These are phyloP conservation scores for Caenorhabditis wallacei DNA, from an alignment of 2,888 invertebrate species.

Conservation along the genomic window DNA sequence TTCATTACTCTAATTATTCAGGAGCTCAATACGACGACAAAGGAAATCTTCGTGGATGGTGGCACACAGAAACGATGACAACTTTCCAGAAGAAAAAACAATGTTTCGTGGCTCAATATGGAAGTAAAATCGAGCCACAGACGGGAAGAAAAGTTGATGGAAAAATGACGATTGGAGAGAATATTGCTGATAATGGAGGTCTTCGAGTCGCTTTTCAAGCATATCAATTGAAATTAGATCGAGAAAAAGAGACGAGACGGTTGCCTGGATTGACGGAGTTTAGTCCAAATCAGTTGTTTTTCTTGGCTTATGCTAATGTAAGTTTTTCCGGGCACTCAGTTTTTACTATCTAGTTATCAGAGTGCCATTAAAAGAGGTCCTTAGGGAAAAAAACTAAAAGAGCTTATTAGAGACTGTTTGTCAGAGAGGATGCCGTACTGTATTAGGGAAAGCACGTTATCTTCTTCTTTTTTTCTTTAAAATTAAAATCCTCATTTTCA, in stretches of 20 bases:
- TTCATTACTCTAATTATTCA: not conserved
- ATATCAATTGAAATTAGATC: conserved; percentile 68
- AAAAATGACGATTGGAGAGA: conserved; percentile 78
- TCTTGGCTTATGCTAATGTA: conserved; percentile 84
- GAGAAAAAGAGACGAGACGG: conserved; percentile 57
- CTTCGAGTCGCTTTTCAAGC: conserved; percentile 77
- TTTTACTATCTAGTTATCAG: too few species aligned
- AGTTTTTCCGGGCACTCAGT: too few species aligned
- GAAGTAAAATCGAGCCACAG: conserved; percentile 71
- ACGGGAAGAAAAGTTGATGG: conserved; percentile 77
- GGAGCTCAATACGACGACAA: conserved; percentile 78
- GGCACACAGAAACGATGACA: conserved; percentile 75
- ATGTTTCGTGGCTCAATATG: conserved; percentile 79
- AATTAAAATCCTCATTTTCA: conserved; percentile 51
- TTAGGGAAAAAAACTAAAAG: too few species aligned
- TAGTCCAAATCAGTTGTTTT: conserved; percentile 84
- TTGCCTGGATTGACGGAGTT: conserved; percentile 84
- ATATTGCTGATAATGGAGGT: conserved; percentile 81
- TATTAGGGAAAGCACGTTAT: too few species aligned
- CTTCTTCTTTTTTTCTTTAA: too few species aligned
- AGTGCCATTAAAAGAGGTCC: too few species aligned
- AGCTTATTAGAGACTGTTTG: too few species aligned
- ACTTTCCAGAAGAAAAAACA: conserved; percentile 78
- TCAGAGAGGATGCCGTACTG: too few species aligned
- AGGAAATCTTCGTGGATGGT: conserved; percentile 79